Percentiles rank a stretch among this genome's conserved stretches.
Evolutionary conservation across 2,113 vertebrate genomes (phyloP).

Genomic region (Limanda limanda): DNA sequence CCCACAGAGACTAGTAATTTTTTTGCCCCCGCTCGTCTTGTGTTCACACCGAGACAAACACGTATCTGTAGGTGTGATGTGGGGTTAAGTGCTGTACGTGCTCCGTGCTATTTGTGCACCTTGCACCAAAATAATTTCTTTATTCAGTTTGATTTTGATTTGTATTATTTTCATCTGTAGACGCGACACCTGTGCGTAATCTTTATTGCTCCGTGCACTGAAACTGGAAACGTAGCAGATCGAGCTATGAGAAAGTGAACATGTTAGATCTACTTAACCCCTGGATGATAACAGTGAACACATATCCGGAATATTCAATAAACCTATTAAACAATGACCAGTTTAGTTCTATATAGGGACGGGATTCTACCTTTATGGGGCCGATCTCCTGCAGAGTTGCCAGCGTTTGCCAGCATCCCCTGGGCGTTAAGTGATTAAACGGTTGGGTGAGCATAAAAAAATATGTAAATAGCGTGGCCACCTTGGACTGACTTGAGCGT

Average conservation of each 20-base stretch:
- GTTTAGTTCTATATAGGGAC: conserved; percentile 9
- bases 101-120: not conserved
- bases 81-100: conserved; percentile 53
- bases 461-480: conserved; percentile 61
- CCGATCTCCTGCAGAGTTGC: conserved; percentile 49
- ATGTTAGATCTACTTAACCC: no score
- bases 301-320: conserved; percentile 31
- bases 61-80: conserved; percentile 37
- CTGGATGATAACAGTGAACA: no score
- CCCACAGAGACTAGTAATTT: conserved; percentile 53
- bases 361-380: conserved; percentile 18
- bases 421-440: conserved; percentile 57
- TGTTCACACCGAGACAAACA: conserved; percentile 54
- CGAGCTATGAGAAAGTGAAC: no score
- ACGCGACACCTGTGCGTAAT: no score
- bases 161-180: not conserved
- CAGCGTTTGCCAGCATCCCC: conserved; percentile 44
- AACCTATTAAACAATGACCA: conserved; percentile 30
- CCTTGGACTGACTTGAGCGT: conserved; percentile 57
- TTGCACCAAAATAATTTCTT: not conserved
- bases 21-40: conserved; percentile 52
- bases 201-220: no score
- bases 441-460: conserved; percentile 58
- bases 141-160: conserved; percentile 3
- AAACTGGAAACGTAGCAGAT: no score